phyloP scores from a whole-genome alignment of 2,113 vertebrate species.

The Donacobius atricapilla region DNA sequence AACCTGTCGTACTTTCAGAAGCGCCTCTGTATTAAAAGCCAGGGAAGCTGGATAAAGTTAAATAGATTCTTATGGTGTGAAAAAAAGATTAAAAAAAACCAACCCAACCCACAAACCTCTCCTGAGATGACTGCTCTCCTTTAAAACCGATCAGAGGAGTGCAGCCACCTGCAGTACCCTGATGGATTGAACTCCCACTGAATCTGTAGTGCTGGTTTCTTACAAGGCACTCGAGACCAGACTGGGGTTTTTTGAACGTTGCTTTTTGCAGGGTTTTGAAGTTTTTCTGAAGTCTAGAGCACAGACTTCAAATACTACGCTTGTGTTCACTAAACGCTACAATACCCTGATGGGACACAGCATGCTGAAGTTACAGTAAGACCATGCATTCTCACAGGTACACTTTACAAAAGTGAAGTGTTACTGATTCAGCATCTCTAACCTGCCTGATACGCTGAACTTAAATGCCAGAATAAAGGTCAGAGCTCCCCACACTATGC shows the following conservation, averaged over 20 bases:
- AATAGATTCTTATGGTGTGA: not conserved
- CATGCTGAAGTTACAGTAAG: not conserved
- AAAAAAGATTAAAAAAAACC: not conserved
- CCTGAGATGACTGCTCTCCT: not conserved
- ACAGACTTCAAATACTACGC: not conserved
- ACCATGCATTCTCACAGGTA: not conserved
- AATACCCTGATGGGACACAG: rapidly evolving
- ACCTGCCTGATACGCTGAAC: not conserved
- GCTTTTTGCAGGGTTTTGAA: not conserved
- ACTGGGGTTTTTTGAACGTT: not conserved
- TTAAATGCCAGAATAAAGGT: not conserved
- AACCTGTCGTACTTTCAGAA: not conserved
- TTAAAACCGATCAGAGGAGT: not conserved
- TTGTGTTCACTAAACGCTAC: not conserved
- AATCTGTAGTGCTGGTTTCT: not conserved
- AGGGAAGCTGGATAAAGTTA: not conserved
- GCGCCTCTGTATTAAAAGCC: not conserved
- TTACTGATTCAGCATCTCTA: conserved; percentile 12
- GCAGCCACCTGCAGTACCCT: not conserved
- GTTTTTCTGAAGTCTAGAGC: not conserved
- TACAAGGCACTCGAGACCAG: not conserved
- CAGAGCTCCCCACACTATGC: not conserved
- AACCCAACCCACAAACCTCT: not conserved
- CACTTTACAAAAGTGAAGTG: not conserved
- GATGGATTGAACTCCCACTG: not conserved